Conservation (phyloP, 2,888 invertebrate genomes). For the Orgyia antiqua region DNA sequence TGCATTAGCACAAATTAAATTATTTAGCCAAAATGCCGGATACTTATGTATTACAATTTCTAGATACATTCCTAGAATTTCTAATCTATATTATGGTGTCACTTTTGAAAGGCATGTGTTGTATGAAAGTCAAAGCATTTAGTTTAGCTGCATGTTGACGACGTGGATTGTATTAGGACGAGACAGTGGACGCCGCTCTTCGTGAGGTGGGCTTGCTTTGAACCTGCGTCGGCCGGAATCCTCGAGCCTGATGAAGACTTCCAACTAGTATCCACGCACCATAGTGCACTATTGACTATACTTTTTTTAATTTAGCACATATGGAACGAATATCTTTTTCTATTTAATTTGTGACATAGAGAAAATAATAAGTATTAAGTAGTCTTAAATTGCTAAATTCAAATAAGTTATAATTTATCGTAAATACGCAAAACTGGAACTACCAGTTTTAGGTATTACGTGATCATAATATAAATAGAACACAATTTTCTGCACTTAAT, state of each 20-base stretch:
- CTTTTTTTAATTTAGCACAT: conserved; percentile 1
- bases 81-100: background rate
- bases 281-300: no score
- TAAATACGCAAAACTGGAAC: no score
- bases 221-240: conserved; percentile 23
- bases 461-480: no score
- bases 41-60: background rate
- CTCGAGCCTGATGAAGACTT: conserved; percentile 17
- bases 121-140: conserved; percentile 8
- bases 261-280: conserved; percentile 12
- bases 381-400: no score
- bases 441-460: no score
- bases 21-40: no score
- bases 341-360: no score
- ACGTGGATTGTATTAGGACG: conserved; percentile 81
- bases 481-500: no score
- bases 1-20: no score
- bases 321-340: background rate
- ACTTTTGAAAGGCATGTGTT: conserved; percentile 4
- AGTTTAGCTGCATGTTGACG: conserved; percentile 36
- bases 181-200: conserved; percentile 95
- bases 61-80: no score
- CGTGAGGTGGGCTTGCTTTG: conserved; percentile 96
- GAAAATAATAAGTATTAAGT: no score
- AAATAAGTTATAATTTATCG: no score